phyloP scores from a whole-genome alignment of 2,113 vertebrate genomes.

The Serranochromis macrocephalus region DNA sequence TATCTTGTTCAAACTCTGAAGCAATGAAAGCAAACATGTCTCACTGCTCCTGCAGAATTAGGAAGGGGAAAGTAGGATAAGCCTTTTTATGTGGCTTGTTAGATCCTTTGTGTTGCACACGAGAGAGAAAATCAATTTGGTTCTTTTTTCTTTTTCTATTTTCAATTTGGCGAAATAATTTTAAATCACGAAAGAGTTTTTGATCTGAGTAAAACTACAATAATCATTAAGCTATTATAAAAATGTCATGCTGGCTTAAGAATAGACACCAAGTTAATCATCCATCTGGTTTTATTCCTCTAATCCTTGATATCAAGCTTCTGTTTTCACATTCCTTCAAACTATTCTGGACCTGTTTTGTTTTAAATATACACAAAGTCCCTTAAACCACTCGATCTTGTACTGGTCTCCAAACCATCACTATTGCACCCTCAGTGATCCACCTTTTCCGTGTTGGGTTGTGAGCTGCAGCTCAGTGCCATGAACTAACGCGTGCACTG shows the following conservation, averaged over 20 bases:
- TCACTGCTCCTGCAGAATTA: not conserved
- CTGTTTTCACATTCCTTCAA: not conserved
- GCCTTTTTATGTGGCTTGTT: not conserved
- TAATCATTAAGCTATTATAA: not conserved
- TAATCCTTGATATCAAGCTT: not conserved
- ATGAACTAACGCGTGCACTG: not conserved
- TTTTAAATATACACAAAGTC: not conserved
- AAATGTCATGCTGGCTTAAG: not conserved
- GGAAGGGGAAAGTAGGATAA: not conserved
- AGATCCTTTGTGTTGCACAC: not conserved
- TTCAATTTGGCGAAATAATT: not conserved
- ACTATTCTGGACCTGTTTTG: not conserved
- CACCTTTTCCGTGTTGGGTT: not conserved
- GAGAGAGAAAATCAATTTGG: not conserved
- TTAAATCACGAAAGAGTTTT: not conserved
- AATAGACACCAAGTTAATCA: slow-evolving; percentile 14
- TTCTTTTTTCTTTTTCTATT: not conserved
- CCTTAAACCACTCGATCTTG: not conserved
- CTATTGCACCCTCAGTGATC: not conserved
- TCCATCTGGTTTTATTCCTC: not conserved
- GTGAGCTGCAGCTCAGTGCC: not conserved
- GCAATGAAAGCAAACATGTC: slow-evolving; percentile 28
- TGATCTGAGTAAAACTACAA: not conserved
- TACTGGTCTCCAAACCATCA: not conserved
- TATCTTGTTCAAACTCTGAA: slow-evolving; percentile 46